Base-by-base conservation (phyloP, 1,140 invertebrate genomes). In the Orius insidiosus region DNA sequence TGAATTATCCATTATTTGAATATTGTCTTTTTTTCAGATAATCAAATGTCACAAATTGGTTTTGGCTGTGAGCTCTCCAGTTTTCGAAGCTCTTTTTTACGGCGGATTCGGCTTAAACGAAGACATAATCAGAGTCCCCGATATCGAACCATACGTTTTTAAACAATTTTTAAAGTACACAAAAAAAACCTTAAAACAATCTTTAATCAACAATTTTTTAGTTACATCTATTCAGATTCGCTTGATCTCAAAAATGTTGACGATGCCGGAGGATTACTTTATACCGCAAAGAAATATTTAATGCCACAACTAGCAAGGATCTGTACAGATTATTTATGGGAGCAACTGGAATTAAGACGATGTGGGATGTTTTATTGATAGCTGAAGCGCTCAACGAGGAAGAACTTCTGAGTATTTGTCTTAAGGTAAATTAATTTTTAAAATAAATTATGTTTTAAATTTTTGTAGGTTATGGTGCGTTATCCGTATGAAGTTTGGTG, bases 1-100 rank as follows among this genome's bases (percentile, higher is more conserved):
- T n/a, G n/a, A n/a, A n/a, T n/a, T n/a, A 16, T 36, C 10, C 7
- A 36, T 37, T 14, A 5, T 11, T 15, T 19, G 10, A 36, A 37
- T 36, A 16, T 47, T 42, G 10, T 30, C 9, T 16, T 40, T 40
- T n/a, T 52, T 49, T 34, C 46, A 54, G 53, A 35, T 50, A 24
- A 42, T 54, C 15, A 46, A 45, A 30, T 50, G 48, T 6, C 77
- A 83, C 55, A 79, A 77, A 59, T 58, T 80, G 31, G 74, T 83
- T 46, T 54, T 84, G 18, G 69, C 71, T 6, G 69, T 72, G 8
- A 69, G 69, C 52, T 79, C 78, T 61, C 76, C 79, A 3, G 76
- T 81, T n/a, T 81, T 84, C 56, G 76, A 80, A 58, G 76, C 76
- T 8, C 76, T 80, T 74, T 71, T 79, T 51, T 78, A 68, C 60